phyloP scores from a whole-genome alignment of 2,113 vertebrate genomes.

The Lasiurus cinereus region DNA sequence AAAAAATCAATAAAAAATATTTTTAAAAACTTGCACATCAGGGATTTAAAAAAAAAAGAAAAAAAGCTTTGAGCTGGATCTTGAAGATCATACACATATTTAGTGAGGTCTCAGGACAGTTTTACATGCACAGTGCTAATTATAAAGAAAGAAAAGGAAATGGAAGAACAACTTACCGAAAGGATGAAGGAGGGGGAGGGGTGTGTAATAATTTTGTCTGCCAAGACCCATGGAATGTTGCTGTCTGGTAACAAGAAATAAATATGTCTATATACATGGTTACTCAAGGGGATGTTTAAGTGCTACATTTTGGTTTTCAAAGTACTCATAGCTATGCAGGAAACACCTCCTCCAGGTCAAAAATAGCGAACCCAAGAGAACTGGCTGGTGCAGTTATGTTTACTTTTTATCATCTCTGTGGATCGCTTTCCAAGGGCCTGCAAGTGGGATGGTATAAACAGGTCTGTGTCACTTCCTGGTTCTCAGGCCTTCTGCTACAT shows the following conservation, averaged over 20 bases:
- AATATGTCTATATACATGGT: background rate
- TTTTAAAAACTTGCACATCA: too few relatives aligned
- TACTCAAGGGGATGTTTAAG: constrained; percentile 29
- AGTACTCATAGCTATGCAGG: constrained; percentile 44
- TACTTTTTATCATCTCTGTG: constrained; percentile 69
- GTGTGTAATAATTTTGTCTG: background rate
- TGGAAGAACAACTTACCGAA: background rate
- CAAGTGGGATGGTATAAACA: constrained; percentile 77
- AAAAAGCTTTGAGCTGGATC: background rate
- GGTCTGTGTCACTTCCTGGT: constrained; percentile 78
- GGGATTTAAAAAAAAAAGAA: too few relatives aligned
- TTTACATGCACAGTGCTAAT: background rate
- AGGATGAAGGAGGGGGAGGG: background rate
- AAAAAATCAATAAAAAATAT: too few relatives aligned
- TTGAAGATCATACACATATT: background rate
- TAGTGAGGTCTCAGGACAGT: background rate
- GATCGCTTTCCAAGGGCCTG: constrained; percentile 51
- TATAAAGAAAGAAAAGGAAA: background rate
- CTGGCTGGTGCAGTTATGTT: constrained; percentile 58
- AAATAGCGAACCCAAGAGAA: constrained; percentile 74
- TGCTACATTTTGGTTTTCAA: constrained; percentile 50
- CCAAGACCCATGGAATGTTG: background rate
- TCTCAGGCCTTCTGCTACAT: constrained; percentile 76
- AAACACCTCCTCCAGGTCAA: constrained; percentile 75
- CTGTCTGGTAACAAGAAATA: constrained; percentile 55